A percentile compares a stretch with the other conserved stretches of the same genome.
phyloP scores from a whole-genome alignment of 2,797 vertebrate genomes.

The Ctenochaetus hawaiiensis region DNA sequence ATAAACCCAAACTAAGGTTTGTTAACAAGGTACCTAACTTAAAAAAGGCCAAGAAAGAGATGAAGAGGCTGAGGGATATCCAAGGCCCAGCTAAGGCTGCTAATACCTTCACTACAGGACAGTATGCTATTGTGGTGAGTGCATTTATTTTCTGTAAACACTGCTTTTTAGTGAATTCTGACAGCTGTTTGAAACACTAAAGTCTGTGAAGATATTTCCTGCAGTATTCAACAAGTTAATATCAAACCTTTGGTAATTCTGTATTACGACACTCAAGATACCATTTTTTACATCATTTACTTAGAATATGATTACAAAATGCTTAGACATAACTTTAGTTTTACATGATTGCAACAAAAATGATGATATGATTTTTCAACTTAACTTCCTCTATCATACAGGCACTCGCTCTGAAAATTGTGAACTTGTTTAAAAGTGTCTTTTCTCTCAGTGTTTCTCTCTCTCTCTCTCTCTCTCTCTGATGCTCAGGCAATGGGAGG shows the following conservation, averaged over 20 bases:
- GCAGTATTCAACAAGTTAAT: background rate
- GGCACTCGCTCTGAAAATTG: background rate
- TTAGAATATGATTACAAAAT: background rate
- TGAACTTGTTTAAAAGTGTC: background rate
- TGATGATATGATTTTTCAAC: too few species aligned
- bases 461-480: conserved; percentile 11
- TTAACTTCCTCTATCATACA: background rate
- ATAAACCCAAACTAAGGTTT: conserved; percentile 90
- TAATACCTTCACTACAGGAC: conserved; percentile 87
- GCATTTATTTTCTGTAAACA: background rate
- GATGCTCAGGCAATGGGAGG: conserved; percentile 90
- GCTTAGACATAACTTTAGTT: background rate
- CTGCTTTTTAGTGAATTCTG: background rate
- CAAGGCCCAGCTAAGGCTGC: conserved; percentile 84
- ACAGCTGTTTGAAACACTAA: background rate
- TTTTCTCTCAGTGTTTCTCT: background rate
- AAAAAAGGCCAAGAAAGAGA: conserved; percentile 87
- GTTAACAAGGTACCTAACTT: conserved; percentile 90
- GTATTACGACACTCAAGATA: background rate
- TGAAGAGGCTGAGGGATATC: conserved; percentile 90
- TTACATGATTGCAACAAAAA: too few species aligned
- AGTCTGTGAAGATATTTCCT: background rate
- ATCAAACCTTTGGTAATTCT: background rate
- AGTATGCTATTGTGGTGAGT: conserved; percentile 93
- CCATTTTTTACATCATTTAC: background rate